Evolutionary conservation across 1,140 invertebrate species (phyloP).

Genomic region (Drosophila triauraria): DNA sequence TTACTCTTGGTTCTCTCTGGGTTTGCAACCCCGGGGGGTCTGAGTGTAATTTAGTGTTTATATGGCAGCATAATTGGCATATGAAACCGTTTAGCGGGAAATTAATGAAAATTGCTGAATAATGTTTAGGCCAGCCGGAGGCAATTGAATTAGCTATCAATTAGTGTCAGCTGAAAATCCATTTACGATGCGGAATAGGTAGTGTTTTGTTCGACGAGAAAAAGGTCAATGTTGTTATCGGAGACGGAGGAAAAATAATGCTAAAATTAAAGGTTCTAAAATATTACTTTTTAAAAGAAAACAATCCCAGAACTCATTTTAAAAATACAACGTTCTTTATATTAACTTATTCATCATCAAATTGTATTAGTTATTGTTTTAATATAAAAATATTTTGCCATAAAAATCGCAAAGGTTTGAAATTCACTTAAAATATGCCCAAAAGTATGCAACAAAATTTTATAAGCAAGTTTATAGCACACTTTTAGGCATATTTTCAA

Average conservation of each 20-base stretch:
- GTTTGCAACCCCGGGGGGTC: constrained; percentile 27
- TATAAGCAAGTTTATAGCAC: background rate
- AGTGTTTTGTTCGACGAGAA: constrained; percentile 2
- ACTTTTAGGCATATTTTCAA: background rate
- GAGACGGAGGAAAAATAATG: background rate
- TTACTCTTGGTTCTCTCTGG: background rate
- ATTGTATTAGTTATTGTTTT: no score
- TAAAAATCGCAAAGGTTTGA: no score
- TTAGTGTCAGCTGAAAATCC: constrained; percentile 44
- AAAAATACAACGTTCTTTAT: no score
- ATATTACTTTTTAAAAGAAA: background rate
- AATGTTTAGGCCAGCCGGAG: constrained; percentile 42
- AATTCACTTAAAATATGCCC: background rate
- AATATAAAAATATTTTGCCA: no score
- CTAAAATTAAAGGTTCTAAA: background rate
- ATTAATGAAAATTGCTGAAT: constrained; percentile 51
- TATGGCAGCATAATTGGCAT: constrained; percentile 53
- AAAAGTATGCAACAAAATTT: background rate
- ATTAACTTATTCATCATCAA: no score
- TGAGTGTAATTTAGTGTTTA: constrained; percentile 51
- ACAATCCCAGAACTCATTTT: no score
- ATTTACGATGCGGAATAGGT: constrained; percentile 34
- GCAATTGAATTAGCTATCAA: constrained; percentile 64
- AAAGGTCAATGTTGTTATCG: constrained; percentile 37
- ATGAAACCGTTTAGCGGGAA: constrained; percentile 51